These are phyloP conservation scores for Ctenicera cuprea DNA, from an alignment of 2,888 invertebrate species.

Conservation along the genomic window DNA sequence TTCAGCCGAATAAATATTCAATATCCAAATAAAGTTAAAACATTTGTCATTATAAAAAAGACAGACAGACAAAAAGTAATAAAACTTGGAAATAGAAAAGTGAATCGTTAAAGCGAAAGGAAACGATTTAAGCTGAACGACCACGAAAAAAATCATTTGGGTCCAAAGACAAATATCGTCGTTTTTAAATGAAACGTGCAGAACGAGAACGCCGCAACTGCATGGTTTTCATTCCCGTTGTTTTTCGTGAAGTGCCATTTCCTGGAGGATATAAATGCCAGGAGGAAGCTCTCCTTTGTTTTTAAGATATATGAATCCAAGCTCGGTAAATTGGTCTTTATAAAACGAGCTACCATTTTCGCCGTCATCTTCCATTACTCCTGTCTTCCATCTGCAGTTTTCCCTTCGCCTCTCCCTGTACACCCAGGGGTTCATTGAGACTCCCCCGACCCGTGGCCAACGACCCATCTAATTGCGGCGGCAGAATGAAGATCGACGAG, in stretches of 20 bases:
- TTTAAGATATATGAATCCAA: conserved; percentile 60
- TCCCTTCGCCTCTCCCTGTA: conserved; percentile 56
- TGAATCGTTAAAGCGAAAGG: conserved; percentile 18
- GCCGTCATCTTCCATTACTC: conserved; percentile 69
- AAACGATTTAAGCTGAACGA: conserved; percentile 22
- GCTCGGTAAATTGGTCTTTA: conserved; percentile 62
- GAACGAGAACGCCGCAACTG: conserved; percentile 39
- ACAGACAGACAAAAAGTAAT: background rate
- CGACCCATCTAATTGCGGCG: conserved; percentile 83
- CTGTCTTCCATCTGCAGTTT: conserved; percentile 67
- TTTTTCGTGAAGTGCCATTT: conserved; percentile 49
- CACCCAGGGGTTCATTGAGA: conserved; percentile 56
- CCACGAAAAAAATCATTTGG: conserved; percentile 39
- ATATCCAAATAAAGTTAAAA: background rate
- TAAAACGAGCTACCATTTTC: conserved; percentile 64
- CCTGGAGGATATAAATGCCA: conserved; percentile 48
- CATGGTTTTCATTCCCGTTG: conserved; percentile 45
- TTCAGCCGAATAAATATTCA: background rate
- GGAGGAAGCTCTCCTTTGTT: conserved; percentile 55
- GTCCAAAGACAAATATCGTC: conserved; percentile 39
- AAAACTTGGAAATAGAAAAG: conserved; percentile 9
- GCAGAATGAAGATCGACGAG: conserved; percentile 83
- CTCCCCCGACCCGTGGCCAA: conserved; percentile 73
- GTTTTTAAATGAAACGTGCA: conserved; percentile 42
- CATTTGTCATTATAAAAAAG: conserved; percentile 11